Evolutionary conservation across 2,888 invertebrate genomes (phyloP).

Genomic region (Altica lythri): DNA sequence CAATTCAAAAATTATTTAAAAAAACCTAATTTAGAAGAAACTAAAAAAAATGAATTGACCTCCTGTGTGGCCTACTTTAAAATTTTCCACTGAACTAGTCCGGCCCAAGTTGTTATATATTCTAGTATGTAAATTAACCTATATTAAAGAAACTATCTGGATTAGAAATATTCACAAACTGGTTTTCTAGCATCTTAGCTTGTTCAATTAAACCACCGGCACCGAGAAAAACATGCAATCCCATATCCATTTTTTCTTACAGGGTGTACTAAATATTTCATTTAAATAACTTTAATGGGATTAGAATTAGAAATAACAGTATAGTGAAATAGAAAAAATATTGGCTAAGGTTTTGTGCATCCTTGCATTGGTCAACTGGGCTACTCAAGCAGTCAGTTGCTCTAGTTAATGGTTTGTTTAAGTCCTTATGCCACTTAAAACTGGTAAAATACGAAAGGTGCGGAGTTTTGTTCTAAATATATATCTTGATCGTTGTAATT

Average conservation of each 20-base stretch:
- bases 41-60: constrained; percentile 8
- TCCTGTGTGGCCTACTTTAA: constrained; percentile 29
- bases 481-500: too few species aligned
- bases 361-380: too few species aligned
- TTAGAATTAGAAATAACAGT: too few species aligned
- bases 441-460: too few species aligned
- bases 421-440: too few species aligned
- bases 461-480: too few species aligned
- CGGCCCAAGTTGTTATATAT: constrained; percentile 35
- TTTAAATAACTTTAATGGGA: too few species aligned
- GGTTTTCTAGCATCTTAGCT: constrained; percentile 40
- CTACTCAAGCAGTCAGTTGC: too few species aligned
- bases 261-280: constrained; percentile 16
- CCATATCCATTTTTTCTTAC: constrained; percentile 27
- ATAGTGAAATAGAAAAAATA: too few species aligned
- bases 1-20: too few species aligned
- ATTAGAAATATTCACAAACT: constrained; percentile 44
- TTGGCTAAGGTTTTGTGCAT: too few species aligned
- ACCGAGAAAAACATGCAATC: constrained; percentile 32
- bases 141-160: constrained; percentile 40
- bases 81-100: constrained; percentile 34
- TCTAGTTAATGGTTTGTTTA: too few species aligned
- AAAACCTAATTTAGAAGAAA: constrained; percentile 4
- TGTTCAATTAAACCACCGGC: constrained; percentile 37
- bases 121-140: constrained; percentile 42